A percentile compares a stretch with the other conserved stretches of the same genome.
Evolutionary conservation across 2,797 vertebrate genomes (phyloP).

Genomic region (Propithecus deckenii): DNA sequence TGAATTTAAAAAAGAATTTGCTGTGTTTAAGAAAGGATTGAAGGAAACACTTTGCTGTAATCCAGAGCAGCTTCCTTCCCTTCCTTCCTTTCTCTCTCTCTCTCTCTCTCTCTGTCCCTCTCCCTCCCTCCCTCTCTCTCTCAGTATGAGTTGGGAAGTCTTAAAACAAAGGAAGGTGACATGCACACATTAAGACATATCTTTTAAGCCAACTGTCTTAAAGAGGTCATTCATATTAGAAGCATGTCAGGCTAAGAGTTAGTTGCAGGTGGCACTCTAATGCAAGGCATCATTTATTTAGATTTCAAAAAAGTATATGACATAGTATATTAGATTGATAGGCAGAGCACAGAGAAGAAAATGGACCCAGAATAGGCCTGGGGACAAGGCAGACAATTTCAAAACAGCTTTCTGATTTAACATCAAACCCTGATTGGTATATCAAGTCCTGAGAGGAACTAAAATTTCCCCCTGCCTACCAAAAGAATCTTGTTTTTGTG

Average conservation of each 20-base stretch:
- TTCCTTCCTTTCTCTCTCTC: neutral
- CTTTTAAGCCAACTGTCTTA: neutral
- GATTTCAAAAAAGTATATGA: neutral
- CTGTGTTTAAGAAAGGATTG: slow-evolving; percentile 22
- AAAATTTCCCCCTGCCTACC: neutral
- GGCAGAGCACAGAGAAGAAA: slow-evolving; percentile 68
- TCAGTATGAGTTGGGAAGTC: neutral
- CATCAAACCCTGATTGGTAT: slow-evolving; percentile 60
- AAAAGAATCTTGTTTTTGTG: slow-evolving; percentile 23
- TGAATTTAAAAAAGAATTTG: slow-evolving; percentile 33
- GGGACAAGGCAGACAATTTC: slow-evolving; percentile 64
- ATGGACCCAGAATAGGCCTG: slow-evolving; percentile 54
- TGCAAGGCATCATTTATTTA: neutral
- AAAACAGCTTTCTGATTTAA: slow-evolving; percentile 71
- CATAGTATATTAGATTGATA: neutral
- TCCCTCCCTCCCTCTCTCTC: no score
- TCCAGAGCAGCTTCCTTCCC: neutral
- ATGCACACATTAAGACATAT: neutral
- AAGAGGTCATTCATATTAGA: neutral
- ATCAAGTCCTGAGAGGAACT: slow-evolving; percentile 45
- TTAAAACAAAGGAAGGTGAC: neutral
- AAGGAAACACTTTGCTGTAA: neutral
- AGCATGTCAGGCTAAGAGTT: neutral
- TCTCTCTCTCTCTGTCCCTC: neutral
- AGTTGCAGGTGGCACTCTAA: neutral